A percentile compares a stretch with the other conserved stretches of the same genome.
phyloP scores from a whole-genome alignment of 1,140 invertebrate species.

The Drosophila quadrilineata region DNA sequence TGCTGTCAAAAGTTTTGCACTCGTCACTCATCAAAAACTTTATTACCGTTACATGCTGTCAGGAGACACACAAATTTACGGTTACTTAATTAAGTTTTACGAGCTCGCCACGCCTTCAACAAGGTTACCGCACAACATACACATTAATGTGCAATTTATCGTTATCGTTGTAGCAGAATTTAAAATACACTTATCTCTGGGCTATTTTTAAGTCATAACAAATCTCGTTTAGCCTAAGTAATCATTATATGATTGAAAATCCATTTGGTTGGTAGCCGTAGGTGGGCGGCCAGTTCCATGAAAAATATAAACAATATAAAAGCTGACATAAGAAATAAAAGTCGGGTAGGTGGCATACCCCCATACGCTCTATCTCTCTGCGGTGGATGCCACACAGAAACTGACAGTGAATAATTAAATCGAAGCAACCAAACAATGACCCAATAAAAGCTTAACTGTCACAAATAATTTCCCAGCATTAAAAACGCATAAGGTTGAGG shows the following conservation, averaged over 20 bases:
- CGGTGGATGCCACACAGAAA: neutral
- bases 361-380: neutral
- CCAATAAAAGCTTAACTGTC: slow-evolving; percentile 38
- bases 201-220: neutral
- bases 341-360: slow-evolving; percentile 8
- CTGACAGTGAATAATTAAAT: slow-evolving; percentile 44
- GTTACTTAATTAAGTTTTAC: slow-evolving; percentile 60
- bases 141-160: neutral
- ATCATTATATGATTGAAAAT: neutral
- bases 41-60: slow-evolving; percentile 41
- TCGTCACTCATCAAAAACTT: slow-evolving; percentile 50
- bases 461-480: slow-evolving; percentile 41
- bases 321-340: slow-evolving; percentile 7
- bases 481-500: slow-evolving; percentile 32
- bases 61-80: slow-evolving; percentile 54
- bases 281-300: neutral
- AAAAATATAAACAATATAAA: neutral
- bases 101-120: neutral
- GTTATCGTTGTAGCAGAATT: neutral
- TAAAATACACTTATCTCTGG: neutral
- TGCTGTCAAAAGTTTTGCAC: slow-evolving; percentile 10
- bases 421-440: slow-evolving; percentile 39
- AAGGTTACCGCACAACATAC: neutral
- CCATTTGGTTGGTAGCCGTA: neutral
- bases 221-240: neutral